Evolutionary conservation across 1,140 invertebrate genomes (phyloP).

Genomic region (Drosophila hydei): DNA sequence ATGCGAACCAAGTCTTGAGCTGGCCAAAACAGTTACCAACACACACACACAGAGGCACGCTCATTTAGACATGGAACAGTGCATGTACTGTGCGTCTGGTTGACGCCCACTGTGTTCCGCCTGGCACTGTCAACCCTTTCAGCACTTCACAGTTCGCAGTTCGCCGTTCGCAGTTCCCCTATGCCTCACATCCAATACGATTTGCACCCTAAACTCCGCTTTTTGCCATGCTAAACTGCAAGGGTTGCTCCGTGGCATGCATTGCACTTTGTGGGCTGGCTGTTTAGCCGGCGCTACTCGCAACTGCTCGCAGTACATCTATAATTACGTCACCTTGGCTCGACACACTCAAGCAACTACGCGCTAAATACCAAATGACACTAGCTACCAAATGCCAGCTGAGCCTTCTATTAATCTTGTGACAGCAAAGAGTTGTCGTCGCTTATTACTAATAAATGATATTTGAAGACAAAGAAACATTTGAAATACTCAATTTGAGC

Average conservation of each 20-base stretch:
- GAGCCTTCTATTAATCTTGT: background rate
- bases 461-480: no score
- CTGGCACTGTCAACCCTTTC: conserved; percentile 57
- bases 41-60: conserved; percentile 4
- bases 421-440: no score
- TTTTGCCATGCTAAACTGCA: conserved; percentile 44
- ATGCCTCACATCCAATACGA: conserved; percentile 28
- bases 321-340: conserved; percentile 75
- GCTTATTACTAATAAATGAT: no score
- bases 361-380: background rate
- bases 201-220: conserved; percentile 36
- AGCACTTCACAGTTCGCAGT: conserved; percentile 15
- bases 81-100: conserved; percentile 44
- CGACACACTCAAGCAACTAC: background rate
- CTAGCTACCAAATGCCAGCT: background rate
- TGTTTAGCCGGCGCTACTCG: conserved; percentile 12
- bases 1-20: conserved; percentile 31
- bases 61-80: background rate
- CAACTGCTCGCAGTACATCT: conserved; percentile 62
- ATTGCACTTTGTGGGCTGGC: conserved; percentile 67
- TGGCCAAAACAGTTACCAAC: conserved; percentile 29
- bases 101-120: conserved; percentile 55
- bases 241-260: conserved; percentile 63
- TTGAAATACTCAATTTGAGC: no score
- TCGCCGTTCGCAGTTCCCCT: conserved; percentile 8